Conservation (phyloP, 2,888 invertebrate genomes). For the Halictus quadricinctus region DNA sequence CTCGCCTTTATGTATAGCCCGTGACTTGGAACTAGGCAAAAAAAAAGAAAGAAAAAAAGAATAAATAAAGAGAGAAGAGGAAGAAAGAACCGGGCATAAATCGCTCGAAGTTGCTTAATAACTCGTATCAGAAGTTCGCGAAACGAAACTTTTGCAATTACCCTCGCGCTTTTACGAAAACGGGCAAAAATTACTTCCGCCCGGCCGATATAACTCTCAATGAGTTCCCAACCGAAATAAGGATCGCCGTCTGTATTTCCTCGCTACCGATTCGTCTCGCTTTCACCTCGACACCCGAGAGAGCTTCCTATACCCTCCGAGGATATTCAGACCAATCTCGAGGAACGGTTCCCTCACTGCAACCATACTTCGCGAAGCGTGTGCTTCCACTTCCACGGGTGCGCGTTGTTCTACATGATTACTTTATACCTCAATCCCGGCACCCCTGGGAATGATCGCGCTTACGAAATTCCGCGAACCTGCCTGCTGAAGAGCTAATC, state of each 20-base stretch:
- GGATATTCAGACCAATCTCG: constrained; percentile 5
- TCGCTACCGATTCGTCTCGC: constrained; percentile 21
- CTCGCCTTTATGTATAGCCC: constrained; percentile 19
- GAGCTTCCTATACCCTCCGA: not conserved
- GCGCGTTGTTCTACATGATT: not conserved
- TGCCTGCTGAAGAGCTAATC: not conserved
- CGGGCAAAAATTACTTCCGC: constrained; percentile 41
- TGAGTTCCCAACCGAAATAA: constrained; percentile 34
- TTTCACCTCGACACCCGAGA: constrained; percentile 15
- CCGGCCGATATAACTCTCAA: constrained; percentile 34
- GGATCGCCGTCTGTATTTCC: constrained; percentile 24
- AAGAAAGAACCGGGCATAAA: constrained; percentile 35
- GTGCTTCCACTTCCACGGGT: not conserved
- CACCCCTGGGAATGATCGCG: not conserved
- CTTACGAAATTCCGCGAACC: not conserved
- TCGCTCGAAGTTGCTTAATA: constrained; percentile 50
- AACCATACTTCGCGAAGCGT: not conserved
- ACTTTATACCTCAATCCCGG: not conserved
- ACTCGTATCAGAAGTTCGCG: constrained; percentile 50
- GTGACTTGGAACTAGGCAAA: constrained; percentile 19
- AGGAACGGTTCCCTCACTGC: not conserved
- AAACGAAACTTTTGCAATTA: constrained; percentile 58
- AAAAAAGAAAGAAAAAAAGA: not conserved
- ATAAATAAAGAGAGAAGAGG: constrained; percentile 7
- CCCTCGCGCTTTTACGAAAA: constrained; percentile 46